Base-by-base conservation (phyloP, 2,113 vertebrate genomes). In the Centropus bengalensis region DNA sequence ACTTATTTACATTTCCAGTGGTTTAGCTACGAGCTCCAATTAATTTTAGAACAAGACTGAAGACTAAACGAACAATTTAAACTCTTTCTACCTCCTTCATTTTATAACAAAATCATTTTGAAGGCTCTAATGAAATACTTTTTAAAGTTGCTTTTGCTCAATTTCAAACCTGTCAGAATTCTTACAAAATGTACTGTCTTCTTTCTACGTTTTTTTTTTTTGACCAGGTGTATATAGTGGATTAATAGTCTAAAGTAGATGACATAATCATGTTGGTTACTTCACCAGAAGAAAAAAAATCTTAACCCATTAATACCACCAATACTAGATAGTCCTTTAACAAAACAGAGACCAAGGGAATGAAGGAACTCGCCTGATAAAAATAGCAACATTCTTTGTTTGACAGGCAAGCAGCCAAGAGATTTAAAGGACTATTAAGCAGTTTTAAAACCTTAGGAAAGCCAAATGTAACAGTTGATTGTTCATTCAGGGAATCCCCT, bases 361-460 rank as follows among this genome's bases (percentile, higher is more conserved):
- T 20, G 70, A 56, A 88, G 51, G 22, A 26, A 58, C 9, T 58
- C 12, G 16, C 32, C 14, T 23, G 47, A 63, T 42, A 54, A 71
- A 70, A 87, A 60, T 14, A 82, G 5, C 23, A 68, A 68, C 6
- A 5, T 32, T 40, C 11, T 24, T 55, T 36, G 49, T 79, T 36
- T 32, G 38, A 64, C 44, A 66, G 22, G n/a, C 40, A 30, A 78
- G 49, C 19, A 54, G 21, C 63, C 74, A 95, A 84, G 54, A 40
- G 30, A 67, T 88, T 89, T 81, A 87, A 94, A 94, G 51, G 49
- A 70, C 86, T 86, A 92, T 88, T 94, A 91, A 76, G 51, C 45
- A 82, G 70, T 69, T 94, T 94, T 59, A 44, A 74, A 80, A 54
- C 12, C 9, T 68, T 74, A 18, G 7, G 11, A 42, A 83, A 94